These are phyloP conservation scores for Panzeria rudis DNA, from an alignment of 2,888 invertebrate species.

Conservation along the genomic window DNA sequence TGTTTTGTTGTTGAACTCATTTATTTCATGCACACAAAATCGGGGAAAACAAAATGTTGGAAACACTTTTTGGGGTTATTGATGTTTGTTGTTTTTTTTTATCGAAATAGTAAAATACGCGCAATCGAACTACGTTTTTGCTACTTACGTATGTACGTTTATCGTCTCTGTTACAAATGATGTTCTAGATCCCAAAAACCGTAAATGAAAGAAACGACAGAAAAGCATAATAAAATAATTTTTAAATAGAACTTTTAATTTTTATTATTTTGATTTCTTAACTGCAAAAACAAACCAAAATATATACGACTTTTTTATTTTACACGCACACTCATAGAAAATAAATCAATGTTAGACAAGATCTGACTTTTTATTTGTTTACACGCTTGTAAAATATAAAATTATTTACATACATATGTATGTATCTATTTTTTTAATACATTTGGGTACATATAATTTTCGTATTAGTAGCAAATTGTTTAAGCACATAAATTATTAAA, in stretches of 20 bases:
- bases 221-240: conserved; percentile 47
- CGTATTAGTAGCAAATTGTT: conserved; percentile 6
- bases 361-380: conserved; percentile 26
- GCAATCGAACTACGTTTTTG: conserved; percentile 63
- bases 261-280: conserved; percentile 5
- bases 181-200: conserved; percentile 46
- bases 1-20: conserved; percentile 44
- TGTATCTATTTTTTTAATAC: background rate
- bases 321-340: background rate
- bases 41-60: conserved; percentile 37
- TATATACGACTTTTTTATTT: background rate
- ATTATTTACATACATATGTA: background rate
- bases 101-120: conserved; percentile 63
- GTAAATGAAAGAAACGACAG: conserved; percentile 37
- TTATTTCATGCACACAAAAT: conserved; percentile 30
- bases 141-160: background rate
- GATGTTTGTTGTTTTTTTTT: conserved; percentile 47
- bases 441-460: background rate
- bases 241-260: conserved; percentile 51
- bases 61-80: conserved; percentile 43
- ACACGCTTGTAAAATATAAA: background rate
- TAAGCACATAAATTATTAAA: conserved; percentile 40
- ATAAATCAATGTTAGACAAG: conserved; percentile 46
- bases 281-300: conserved; percentile 22
- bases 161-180: conserved; percentile 11